These are phyloP conservation scores for Germaria angustata DNA, from an alignment of 2,888 invertebrate species.

Conservation along the genomic window DNA sequence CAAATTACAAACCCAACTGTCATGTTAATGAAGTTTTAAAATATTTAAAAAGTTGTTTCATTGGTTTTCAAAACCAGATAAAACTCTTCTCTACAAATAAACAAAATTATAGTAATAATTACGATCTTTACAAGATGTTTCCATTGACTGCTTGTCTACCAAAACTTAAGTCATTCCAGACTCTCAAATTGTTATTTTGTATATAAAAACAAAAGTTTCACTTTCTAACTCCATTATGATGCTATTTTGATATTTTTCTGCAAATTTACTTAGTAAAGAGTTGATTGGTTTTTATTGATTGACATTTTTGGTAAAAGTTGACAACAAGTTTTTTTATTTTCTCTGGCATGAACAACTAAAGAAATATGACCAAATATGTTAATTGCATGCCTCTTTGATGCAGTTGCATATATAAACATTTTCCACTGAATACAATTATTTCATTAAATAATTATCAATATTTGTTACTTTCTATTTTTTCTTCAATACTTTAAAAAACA, in stretches of 20 bases:
- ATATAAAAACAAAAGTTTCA: not conserved
- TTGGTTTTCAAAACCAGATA: constrained; percentile 8
- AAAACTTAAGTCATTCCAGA: not conserved
- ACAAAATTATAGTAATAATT: constrained; percentile 2
- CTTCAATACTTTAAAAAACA: not conserved
- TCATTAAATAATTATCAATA: constrained; percentile 30
- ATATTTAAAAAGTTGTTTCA: not conserved
- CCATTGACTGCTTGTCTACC: not conserved
- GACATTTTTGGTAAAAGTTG: constrained; percentile 53
- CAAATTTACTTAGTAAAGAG: not conserved
- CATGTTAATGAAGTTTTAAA: constrained; percentile 1
- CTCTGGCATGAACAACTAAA: not conserved
- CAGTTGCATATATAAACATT: not conserved
- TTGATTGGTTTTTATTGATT: constrained; percentile 37
- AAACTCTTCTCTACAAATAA: not conserved
- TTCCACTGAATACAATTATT: constrained; percentile 11
- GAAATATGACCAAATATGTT: constrained; percentile 3
- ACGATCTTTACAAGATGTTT: not conserved
- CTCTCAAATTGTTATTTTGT: not conserved
- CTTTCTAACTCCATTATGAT: not conserved
- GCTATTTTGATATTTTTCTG: not conserved
- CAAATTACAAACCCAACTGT: not conserved
- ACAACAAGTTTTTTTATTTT: constrained; percentile 2
- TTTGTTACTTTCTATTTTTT: constrained; percentile 48
- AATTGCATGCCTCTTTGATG: not conserved